Evolutionary conservation across 2,888 invertebrate species (phyloP).

Genomic region (Pollenia angustigena): DNA sequence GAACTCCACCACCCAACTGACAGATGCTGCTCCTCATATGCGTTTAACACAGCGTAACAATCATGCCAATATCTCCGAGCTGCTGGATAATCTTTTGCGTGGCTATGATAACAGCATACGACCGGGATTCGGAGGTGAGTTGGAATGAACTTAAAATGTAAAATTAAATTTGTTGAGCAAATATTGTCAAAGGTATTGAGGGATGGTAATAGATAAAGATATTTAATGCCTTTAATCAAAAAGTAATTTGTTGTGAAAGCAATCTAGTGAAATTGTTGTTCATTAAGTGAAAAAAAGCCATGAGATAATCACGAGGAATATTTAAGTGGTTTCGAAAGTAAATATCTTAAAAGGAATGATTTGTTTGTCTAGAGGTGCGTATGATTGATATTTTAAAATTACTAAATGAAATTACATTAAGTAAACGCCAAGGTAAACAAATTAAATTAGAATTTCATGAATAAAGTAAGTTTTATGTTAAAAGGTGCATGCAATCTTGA

Average conservation of each 20-base stretch:
- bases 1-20: constrained; percentile 71
- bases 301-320: constrained; percentile 1
- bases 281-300: neutral
- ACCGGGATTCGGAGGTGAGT: constrained; percentile 91
- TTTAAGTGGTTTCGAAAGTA: neutral
- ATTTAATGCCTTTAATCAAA: constrained; percentile 51
- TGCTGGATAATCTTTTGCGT: constrained; percentile 89
- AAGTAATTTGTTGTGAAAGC: constrained; percentile 13
- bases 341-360: neutral
- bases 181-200: neutral
- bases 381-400: neutral
- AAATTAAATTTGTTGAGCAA: constrained; percentile 2
- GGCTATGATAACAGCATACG: constrained; percentile 93
- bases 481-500: neutral
- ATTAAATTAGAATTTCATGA: neutral
- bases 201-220: neutral
- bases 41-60: constrained; percentile 87
- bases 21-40: constrained; percentile 77
- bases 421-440: neutral
- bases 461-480: neutral
- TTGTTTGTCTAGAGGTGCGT: neutral
- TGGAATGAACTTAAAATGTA: neutral
- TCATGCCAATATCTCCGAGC: constrained; percentile 89
- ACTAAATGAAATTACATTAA: neutral
- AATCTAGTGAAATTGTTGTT: constrained; percentile 32